Evolutionary conservation across 1,140 invertebrate species (phyloP), one percentile per base, ranked within the genome.

Genomic region (fruit fly (Drosophila melanogaster)): DNA sequence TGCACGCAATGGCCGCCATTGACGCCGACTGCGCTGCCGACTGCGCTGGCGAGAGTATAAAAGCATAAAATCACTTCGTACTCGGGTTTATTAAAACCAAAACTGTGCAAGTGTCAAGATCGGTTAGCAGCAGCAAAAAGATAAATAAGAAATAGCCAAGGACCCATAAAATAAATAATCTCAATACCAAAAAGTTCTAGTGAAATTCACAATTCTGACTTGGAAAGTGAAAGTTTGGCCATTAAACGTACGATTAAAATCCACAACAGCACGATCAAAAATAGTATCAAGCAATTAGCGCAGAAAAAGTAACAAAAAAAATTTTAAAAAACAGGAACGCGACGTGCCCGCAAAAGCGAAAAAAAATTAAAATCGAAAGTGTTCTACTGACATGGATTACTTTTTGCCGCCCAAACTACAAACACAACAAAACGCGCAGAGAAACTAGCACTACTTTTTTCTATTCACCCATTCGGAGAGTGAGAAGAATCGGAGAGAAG

Each of bases 301-400:
- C n/a, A 49, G 24, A 49, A 49, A 49, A 30, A 15, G 11, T 4
- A 24, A 46, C 24, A 24, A 60, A 73, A 24, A 26, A 30, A 15
- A 64, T 55, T 19, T 55, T 19, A 76, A 37, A 46, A 47, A 57
- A 70, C 50, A 49, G 58, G 69, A 75, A 87, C 64, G 55, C 74
- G 81, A 74, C 61, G 62, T 61, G 81, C 71, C 46, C 66, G 72
- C 53, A 49, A 62, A 55, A 65, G 46, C 60, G 46, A 66, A 54
- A 65, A 74, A 54, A 64, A 83, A 80, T 61, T 22, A 87, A 90
- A 91, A 91, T 75, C 77, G 90, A 91, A 89, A 91, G 90, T 91
- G 90, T 79, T 91, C 90, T 83, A 91, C 90, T 91, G 90, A 91
- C 90, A 91, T 83, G 77, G 86, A 91, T 91, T 91, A 90, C 72